Evolutionary conservation across 2,797 vertebrate species (phyloP).

Genomic region (Pseudomugil tenellus): DNA sequence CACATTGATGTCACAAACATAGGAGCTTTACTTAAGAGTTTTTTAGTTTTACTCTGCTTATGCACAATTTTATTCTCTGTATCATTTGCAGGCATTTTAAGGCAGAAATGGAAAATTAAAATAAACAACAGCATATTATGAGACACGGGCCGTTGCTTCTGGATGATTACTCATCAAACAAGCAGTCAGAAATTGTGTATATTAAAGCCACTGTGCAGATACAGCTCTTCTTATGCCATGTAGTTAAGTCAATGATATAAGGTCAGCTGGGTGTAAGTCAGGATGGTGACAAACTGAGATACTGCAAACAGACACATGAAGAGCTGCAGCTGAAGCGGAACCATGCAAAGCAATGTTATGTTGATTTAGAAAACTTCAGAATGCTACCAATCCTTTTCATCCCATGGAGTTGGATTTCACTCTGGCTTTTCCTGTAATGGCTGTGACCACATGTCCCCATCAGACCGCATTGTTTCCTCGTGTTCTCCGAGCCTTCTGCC

Average conservation of each 20-base stretch:
- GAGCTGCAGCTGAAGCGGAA: not conserved
- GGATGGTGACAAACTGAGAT: not conserved
- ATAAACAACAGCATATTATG: not conserved
- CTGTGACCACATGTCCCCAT: not conserved
- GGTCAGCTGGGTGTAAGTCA: not conserved
- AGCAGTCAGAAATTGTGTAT: not conserved
- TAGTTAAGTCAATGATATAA: not conserved
- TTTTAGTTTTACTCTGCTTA: not conserved
- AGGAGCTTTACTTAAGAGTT: not conserved
- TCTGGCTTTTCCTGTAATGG: not conserved
- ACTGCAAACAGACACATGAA: not conserved
- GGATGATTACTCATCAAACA: not conserved
- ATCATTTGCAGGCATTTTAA: not conserved
- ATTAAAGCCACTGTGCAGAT: not conserved
- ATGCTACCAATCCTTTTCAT: not conserved
- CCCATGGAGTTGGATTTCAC: not conserved
- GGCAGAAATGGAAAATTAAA: not conserved
- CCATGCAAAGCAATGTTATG: not conserved
- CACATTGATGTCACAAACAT: not conserved
- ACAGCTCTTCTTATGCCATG: not conserved
- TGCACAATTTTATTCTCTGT: not conserved
- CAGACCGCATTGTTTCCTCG: not conserved
- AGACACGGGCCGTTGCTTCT: not conserved
- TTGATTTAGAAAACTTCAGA: not conserved
- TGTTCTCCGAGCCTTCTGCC: not conserved